Conservation (phyloP, 2,888 invertebrate genomes). For the Andrena bucephala region DNA sequence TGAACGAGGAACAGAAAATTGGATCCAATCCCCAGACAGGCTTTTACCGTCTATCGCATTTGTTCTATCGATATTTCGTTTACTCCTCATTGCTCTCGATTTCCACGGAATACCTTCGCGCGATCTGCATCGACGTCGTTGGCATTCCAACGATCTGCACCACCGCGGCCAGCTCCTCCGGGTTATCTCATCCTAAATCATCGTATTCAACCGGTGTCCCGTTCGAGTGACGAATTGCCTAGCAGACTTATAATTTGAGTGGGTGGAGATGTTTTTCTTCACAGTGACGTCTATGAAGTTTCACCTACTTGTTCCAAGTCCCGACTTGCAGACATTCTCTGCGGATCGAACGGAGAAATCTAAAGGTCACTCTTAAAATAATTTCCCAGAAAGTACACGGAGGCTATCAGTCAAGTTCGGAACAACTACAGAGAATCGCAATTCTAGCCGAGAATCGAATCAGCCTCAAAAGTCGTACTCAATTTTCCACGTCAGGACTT, state of each 20-base stretch:
- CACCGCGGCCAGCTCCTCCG: neutral
- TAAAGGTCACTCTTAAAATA: neutral
- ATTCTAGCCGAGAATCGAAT: too few species aligned
- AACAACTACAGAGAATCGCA: neutral
- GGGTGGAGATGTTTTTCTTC: neutral
- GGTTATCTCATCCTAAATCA: conserved; percentile 14
- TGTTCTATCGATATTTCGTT: conserved; percentile 46
- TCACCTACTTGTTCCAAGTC: neutral
- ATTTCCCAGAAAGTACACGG: neutral
- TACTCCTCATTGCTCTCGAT: conserved; percentile 32
- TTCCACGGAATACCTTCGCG: conserved; percentile 4
- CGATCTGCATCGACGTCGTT: conserved; percentile 28
- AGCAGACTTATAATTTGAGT: neutral
- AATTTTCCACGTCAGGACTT: neutral
- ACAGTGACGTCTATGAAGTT: neutral
- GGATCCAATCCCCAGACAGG: conserved; percentile 36
- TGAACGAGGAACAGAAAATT: conserved; percentile 30
- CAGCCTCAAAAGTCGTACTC: neutral
- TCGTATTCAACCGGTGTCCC: neutral
- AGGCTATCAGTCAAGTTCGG: conserved; percentile 1
- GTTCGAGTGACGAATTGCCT: conserved; percentile 3
- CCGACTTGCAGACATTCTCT: too few species aligned
- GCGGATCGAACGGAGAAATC: too few species aligned
- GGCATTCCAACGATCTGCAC: conserved; percentile 11
- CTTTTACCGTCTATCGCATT: conserved; percentile 42